A percentile compares a stretch with the other conserved stretches of the same genome.
These are phyloP conservation scores for Odocoileus hemionus DNA, from an alignment of 2,113 vertebrate species.

Conservation along the genomic window DNA sequence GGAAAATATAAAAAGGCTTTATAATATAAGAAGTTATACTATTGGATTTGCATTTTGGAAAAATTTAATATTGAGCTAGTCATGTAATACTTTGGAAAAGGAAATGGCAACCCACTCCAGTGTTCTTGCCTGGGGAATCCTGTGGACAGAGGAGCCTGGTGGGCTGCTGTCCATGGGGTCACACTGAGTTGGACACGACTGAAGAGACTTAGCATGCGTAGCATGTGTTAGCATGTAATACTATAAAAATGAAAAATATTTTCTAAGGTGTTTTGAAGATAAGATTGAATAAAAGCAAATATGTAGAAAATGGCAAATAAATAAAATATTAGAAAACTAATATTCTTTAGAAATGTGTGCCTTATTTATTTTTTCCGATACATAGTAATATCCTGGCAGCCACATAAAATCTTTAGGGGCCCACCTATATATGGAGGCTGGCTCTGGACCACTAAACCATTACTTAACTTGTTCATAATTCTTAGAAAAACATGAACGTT, in stretches of 20 bases:
- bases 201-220: neutral
- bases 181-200: fast-evolving
- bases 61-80: neutral
- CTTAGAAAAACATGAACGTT: neutral
- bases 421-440: neutral
- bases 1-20: neutral
- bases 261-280: neutral
- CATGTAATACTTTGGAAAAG: neutral
- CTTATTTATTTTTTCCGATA: neutral
- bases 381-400: neutral
- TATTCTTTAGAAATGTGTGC: neutral
- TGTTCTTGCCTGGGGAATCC: neutral
- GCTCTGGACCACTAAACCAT: neutral
- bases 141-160: neutral
- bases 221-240: neutral
- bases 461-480: conserved; percentile 24
- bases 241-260: neutral
- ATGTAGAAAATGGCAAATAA: neutral
- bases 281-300: neutral
- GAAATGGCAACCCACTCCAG: neutral
- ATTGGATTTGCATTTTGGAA: neutral
- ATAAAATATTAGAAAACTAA: neutral
- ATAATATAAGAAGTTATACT: neutral
- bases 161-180: neutral
- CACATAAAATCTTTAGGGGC: neutral